These are phyloP conservation scores for Nesoenas mayeri DNA, from an alignment of 2,113 vertebrate genomes.

Conservation along the genomic window DNA sequence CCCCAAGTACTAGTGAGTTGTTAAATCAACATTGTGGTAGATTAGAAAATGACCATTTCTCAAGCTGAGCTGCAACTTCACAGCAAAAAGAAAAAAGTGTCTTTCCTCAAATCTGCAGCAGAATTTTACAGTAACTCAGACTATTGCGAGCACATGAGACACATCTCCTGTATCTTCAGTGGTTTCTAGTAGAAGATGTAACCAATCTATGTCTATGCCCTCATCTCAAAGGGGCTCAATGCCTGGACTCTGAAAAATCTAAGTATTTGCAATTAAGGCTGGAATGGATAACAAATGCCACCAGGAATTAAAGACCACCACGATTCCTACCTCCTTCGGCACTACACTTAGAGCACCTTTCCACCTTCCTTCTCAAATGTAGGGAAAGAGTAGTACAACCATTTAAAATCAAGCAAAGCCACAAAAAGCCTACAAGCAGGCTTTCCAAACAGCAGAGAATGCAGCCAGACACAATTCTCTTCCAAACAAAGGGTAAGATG, in stretches of 20 bases:
- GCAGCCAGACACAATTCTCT: not conserved
- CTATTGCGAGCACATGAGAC: rapidly evolving
- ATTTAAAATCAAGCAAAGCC: not conserved
- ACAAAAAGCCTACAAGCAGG: not conserved
- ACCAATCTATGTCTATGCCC: not conserved
- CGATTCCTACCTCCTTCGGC: not conserved
- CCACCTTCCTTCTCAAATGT: not conserved
- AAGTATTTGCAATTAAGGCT: not conserved
- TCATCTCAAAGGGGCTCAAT: not conserved
- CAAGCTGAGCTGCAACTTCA: not conserved
- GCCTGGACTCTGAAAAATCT: not conserved
- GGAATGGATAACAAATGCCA: not conserved
- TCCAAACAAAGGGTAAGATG: not conserved
- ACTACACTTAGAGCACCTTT: not conserved
- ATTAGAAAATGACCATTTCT: not conserved
- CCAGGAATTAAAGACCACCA: not conserved
- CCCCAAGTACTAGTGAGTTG: not conserved
- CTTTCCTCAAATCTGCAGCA: not conserved
- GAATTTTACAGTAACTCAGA: not conserved
- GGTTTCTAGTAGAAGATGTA: not conserved
- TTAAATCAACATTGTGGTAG: not conserved
- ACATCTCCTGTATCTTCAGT: not conserved
- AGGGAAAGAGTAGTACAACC: not conserved
- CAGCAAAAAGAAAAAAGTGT: not conserved
- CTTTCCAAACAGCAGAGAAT: not conserved